Base-by-base conservation (phyloP, 2,888 invertebrate species). In the Idaea biselata region DNA sequence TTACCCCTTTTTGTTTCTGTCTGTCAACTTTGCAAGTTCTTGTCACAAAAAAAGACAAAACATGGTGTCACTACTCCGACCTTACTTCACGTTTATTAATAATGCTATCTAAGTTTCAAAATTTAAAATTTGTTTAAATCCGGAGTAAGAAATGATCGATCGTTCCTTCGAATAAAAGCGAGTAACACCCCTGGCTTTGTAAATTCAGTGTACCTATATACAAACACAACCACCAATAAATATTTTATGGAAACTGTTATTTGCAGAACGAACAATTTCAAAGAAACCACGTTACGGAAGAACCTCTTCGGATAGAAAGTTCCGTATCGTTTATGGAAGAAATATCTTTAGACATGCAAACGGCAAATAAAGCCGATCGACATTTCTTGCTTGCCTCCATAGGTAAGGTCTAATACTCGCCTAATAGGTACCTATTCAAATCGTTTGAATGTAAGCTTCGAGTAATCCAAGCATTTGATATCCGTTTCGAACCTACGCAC, bases 301-400 rank as follows among this genome's bases (percentile, higher is more conserved):
- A 11, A 14, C 44, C 44, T 44, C 44, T 44, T 44, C 44, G 8
- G 44, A 44, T 44, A 44, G 44, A 44, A 44, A 44, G 44, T 44
- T 44, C 44, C 18, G 53, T 57, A 61, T 61, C 16, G 55, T 53
- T 56, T 60, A 61, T 58, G 61, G 54, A 54, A 58, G 44, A 18
- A 58, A 66, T 61, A 66, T 54, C 58, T 62, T 33, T 18, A 62
- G 63, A 63, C 66, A 66, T 56, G 66, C 66, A 60, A 66, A 56
- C 55, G 58, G n/a, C 58, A 60, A 60, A 66, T 66, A 63, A 66
- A 63, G 56, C 11, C 59, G 44, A 44, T 44, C 44, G 44, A 44
- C 44, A 44, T 44, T 44, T 44, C 44, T 44, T 44, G 44, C 11
- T 14, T 44, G 44, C 44, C 44, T 44, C 25, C 5, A 44, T 33